Conservation (phyloP, 1,140 invertebrate species). For the Spodoptera litura region DNA sequence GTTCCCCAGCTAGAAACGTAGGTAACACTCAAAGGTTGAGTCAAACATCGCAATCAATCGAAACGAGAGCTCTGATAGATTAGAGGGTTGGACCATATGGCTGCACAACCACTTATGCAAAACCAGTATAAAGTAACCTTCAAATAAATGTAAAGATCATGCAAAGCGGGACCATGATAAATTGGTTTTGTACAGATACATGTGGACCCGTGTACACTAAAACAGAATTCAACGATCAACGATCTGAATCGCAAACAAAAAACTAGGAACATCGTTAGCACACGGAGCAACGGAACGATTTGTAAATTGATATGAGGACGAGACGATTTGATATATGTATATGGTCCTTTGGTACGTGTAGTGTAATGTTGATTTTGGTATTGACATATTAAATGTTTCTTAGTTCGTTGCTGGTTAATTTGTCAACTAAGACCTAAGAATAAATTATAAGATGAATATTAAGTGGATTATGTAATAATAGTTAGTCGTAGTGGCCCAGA, state of each 20-base stretch:
- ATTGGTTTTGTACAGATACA: background rate
- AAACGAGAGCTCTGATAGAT: no score
- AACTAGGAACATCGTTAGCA: constrained; percentile 15
- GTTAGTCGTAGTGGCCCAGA: no score
- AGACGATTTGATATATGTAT: background rate
- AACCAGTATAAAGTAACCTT: background rate
- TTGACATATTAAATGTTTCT: no score
- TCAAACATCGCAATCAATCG: no score
- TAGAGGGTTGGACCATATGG: no score
- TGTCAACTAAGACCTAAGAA: no score
- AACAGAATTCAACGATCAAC: constrained; percentile 23
- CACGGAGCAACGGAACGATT: constrained; percentile 10
- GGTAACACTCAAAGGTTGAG: no score
- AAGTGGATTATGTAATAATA: no score
- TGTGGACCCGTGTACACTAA: background rate
- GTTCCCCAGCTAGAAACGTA: no score
- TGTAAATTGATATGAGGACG: constrained; percentile 1
- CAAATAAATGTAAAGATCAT: background rate
- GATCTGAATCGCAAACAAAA: constrained; percentile 23
- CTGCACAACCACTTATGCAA: no score
- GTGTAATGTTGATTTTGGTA: background rate
- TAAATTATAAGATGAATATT: no score
- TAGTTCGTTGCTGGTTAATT: no score
- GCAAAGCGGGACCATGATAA: background rate
- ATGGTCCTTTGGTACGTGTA: background rate